A percentile compares a stretch with the other conserved stretches of the same genome.
These are phyloP conservation scores for Drosophila biarmipes DNA, from an alignment of 1,140 invertebrate genomes.

Conservation along the genomic window DNA sequence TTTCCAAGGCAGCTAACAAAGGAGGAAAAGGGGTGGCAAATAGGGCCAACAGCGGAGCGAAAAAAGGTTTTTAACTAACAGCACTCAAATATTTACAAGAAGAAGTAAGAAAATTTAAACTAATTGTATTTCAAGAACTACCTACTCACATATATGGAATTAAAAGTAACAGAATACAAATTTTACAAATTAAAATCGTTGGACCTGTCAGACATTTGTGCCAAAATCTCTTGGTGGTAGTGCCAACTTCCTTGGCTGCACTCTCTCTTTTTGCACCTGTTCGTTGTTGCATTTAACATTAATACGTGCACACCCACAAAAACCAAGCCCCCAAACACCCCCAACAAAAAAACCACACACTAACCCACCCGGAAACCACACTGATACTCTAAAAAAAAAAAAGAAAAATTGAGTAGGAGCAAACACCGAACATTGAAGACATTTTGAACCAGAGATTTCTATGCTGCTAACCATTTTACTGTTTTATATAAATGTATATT, in stretches of 20 bases:
- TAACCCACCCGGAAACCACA: slow-evolving; percentile 49
- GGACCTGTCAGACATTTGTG: slow-evolving; percentile 48
- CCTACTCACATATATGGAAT: slow-evolving; percentile 37
- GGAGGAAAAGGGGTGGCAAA: slow-evolving; percentile 7
- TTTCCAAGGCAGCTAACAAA: slow-evolving; percentile 64
- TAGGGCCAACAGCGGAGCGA: slow-evolving; percentile 16
- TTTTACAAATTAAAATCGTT: slow-evolving; percentile 39
- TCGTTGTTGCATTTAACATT: slow-evolving; percentile 75
- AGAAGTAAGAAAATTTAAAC: slow-evolving; percentile 3
- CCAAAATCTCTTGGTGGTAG: slow-evolving; percentile 51
- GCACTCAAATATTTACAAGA: slow-evolving; percentile 44
- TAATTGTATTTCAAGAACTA: slow-evolving; percentile 42
- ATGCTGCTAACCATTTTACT: slow-evolving; percentile 42
- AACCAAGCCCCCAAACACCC: neutral
- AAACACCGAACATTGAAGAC: slow-evolving; percentile 42
- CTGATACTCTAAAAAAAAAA: slow-evolving; percentile 30
- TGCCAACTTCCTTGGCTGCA: slow-evolving; percentile 67
- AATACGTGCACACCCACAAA: slow-evolving; percentile 30
- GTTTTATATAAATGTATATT: slow-evolving; percentile 38
- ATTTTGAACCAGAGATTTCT: slow-evolving; percentile 50
- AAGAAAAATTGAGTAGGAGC: slow-evolving; percentile 19
- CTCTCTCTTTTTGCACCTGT: slow-evolving; percentile 61
- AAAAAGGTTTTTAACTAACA: slow-evolving; percentile 31
- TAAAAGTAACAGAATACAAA: slow-evolving; percentile 22
- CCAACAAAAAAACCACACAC: slow-evolving; percentile 18